These are phyloP conservation scores for Anthoscopus minutus DNA, from an alignment of 2,113 vertebrate genomes.

Conservation along the genomic window DNA sequence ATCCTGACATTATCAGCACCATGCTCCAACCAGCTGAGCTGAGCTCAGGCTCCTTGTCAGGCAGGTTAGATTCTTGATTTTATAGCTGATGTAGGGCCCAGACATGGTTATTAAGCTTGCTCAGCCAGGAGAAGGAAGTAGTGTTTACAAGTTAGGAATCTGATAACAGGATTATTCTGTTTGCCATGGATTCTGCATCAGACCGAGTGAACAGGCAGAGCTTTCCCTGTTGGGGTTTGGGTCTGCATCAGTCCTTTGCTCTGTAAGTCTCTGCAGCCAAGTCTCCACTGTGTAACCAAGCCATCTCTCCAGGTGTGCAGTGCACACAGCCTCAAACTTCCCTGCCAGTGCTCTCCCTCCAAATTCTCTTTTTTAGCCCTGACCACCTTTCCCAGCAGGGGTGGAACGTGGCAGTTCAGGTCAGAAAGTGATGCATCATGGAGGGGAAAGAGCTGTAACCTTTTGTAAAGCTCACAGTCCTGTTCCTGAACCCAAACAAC, in stretches of 20 bases:
- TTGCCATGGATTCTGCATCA: background rate
- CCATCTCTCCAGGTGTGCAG: background rate
- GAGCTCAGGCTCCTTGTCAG: background rate
- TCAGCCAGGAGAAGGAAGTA: background rate
- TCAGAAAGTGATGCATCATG: background rate
- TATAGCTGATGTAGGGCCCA: background rate
- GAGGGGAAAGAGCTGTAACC: background rate
- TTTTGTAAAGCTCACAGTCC: background rate
- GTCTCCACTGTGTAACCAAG: too few species aligned
- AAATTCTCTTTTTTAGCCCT: background rate
- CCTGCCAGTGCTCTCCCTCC: rapidly evolving
- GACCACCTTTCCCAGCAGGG: background rate
- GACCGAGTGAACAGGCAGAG: background rate
- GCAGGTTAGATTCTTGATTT: background rate
- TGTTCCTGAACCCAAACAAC: background rate
- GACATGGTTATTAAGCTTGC: background rate
- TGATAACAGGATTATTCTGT: background rate
- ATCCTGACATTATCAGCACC: background rate
- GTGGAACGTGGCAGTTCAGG: background rate
- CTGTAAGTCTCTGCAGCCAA: background rate
- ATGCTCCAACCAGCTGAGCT: background rate
- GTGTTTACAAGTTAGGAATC: background rate
- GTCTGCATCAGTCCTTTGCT: background rate
- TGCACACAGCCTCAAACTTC: background rate
- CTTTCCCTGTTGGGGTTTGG: background rate